Evolutionary conservation across 2,797 vertebrate species (phyloP).

Genomic region (Labeo calbasu): DNA sequence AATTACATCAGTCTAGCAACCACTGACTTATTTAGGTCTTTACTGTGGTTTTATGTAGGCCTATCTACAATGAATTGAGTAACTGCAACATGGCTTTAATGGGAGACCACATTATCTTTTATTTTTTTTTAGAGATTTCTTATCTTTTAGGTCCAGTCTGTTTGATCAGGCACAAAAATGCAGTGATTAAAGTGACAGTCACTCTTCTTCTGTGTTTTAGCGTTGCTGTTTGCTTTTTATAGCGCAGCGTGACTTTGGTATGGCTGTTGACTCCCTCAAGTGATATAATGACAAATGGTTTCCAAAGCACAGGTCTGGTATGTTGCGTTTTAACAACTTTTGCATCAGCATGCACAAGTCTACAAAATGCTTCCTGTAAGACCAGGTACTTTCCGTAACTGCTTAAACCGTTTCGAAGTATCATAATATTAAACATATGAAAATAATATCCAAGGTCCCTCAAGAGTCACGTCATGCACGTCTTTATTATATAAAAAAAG

Average conservation of each 20-base stretch:
- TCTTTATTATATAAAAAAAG: not conserved
- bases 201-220: not conserved
- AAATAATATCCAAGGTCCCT: not conserved
- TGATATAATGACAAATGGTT: not conserved
- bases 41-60: not conserved
- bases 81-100: not conserved
- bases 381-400: not conserved
- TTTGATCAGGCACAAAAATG: conserved; percentile 39
- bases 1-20: conserved; percentile 7
- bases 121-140: conserved; percentile 11
- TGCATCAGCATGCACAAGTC: not conserved
- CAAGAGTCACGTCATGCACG: not conserved
- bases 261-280: not conserved
- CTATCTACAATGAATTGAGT: conserved; percentile 22
- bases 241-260: not conserved
- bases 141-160: conserved; percentile 4
- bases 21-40: not conserved
- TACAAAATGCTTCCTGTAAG: conserved; percentile 5
- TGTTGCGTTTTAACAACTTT: not conserved
- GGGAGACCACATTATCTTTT: conserved; percentile 9
- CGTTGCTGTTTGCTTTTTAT: conserved; percentile 32
- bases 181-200: conserved; percentile 26
- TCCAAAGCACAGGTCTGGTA: not conserved
- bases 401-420: not conserved
- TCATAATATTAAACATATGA: not conserved